Percentiles rank a stretch among this genome's conserved stretches.
These are phyloP conservation scores for Nannospalax galili DNA, from an alignment of 2,113 vertebrate species.

Conservation along the genomic window DNA sequence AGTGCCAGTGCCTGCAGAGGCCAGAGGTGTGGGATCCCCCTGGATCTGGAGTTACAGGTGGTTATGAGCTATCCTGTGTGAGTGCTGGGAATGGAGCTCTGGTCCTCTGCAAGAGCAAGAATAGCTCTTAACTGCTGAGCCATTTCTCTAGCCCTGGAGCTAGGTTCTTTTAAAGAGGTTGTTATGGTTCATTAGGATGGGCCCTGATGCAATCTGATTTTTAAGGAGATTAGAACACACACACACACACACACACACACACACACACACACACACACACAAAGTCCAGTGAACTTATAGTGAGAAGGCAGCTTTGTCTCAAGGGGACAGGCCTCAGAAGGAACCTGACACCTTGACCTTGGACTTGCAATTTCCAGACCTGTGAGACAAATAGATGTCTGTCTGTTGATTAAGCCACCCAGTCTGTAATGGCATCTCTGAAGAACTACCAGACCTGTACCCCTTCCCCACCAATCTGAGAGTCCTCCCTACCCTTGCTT, in stretches of 20 bases:
- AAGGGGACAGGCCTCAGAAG: not conserved
- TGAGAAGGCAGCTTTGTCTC: not conserved
- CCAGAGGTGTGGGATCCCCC: no score
- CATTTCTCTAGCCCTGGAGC: no score
- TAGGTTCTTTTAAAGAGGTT: not conserved
- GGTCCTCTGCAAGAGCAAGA: no score
- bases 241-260: not conserved
- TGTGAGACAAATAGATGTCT: not conserved
- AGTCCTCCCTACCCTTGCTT: not conserved
- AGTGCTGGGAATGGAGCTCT: no score
- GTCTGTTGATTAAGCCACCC: not conserved
- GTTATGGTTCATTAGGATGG: not conserved
- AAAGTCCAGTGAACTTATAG: accelerated
- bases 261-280: not conserved
- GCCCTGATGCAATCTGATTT: not conserved
- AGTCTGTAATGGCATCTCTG: not conserved
- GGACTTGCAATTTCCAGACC: not conserved
- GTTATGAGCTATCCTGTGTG: no score
- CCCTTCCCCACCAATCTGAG: not conserved
- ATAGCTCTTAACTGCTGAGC: no score
- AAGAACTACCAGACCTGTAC: not conserved
- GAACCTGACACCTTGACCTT: not conserved
- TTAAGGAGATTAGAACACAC: not conserved
- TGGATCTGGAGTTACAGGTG: no score
- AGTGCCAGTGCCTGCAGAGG: no score